These are phyloP conservation scores for Hormaphis cornu DNA, from an alignment of 1,140 invertebrate species.

Conservation along the genomic window DNA sequence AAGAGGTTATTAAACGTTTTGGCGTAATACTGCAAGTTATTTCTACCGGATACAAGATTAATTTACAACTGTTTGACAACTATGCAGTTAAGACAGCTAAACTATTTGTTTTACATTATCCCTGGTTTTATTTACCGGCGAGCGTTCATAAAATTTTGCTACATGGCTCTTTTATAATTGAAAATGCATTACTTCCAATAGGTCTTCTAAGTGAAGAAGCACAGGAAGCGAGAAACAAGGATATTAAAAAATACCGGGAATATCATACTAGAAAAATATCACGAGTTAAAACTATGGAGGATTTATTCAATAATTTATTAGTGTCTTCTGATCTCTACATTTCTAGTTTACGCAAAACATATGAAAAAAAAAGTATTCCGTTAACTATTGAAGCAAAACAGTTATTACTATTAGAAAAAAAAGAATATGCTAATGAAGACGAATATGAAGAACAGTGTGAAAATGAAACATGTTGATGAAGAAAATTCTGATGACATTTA, in stretches of 20 bases:
- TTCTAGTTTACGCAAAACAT: not conserved
- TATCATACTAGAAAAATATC: conserved; percentile 35
- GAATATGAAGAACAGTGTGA: no score
- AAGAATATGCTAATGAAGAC: no score
- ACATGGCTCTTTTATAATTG: conserved; percentile 40
- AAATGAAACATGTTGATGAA: not conserved
- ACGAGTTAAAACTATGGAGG: not conserved
- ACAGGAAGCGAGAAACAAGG: conserved; percentile 41
- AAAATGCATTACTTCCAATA: conserved; percentile 38
- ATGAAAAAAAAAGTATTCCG: not conserved
- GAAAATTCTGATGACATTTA: not conserved
- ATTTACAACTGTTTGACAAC: not conserved
- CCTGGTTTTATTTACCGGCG: conserved; percentile 40
- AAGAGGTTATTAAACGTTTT: conserved; percentile 36
- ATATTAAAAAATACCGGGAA: conserved; percentile 36
- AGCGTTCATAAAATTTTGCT: conserved; percentile 41
- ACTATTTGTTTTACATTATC: not conserved
- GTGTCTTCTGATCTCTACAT: not conserved
- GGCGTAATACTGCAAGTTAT: not conserved
- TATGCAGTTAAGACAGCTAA: conserved; percentile 18
- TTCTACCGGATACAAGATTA: not conserved
- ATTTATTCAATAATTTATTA: not conserved
- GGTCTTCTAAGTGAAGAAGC: conserved; percentile 41
- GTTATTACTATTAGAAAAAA: no score
- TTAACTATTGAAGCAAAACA: not conserved